phyloP scores from a whole-genome alignment of 2,113 vertebrate species.

The Corydoras maculifer region DNA sequence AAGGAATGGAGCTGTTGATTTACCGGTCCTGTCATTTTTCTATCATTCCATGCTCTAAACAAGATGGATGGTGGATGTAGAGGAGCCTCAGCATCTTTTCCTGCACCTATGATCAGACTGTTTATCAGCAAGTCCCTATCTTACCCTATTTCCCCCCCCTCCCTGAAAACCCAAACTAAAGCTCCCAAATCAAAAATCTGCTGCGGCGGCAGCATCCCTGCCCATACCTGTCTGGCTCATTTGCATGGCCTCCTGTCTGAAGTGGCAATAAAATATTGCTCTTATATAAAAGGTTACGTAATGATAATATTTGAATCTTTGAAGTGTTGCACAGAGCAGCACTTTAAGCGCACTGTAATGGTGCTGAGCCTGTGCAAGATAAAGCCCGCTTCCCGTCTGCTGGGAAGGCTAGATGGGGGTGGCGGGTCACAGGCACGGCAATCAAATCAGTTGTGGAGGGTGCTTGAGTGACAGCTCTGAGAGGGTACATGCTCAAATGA shows the following conservation, averaged over 20 bases:
- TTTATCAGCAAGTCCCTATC: conserved; percentile 51
- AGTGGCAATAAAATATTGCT: conserved; percentile 38
- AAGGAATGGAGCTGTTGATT: neutral
- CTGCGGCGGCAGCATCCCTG: conserved; percentile 44
- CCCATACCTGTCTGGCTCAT: conserved; percentile 46
- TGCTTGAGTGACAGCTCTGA: conserved; percentile 43
- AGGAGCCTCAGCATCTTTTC: conserved; percentile 47
- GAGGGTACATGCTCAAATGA: conserved; percentile 29
- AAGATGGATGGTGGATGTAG: conserved; percentile 59
- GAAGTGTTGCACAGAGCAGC: conserved; percentile 15
- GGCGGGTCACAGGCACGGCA: conserved; percentile 42
- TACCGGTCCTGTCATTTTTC: conserved; percentile 50
- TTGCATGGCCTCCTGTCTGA: conserved; percentile 38
- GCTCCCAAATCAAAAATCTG: conserved; percentile 13
- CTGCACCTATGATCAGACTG: conserved; percentile 58
- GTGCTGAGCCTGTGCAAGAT: conserved; percentile 10
- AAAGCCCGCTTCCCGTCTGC: conserved; percentile 31
- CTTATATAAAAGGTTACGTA: conserved; percentile 43
- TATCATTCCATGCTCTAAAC: conserved; percentile 51
- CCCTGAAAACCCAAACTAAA: conserved; percentile 35
- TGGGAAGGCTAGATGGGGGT: conserved; percentile 30
- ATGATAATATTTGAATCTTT: conserved; percentile 40
- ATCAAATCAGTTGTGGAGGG: conserved; percentile 44
- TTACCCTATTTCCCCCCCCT: conserved; percentile 39
- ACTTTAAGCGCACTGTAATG: conserved; percentile 28